A percentile compares a stretch with the other conserved stretches of the same genome.
phyloP scores from a whole-genome alignment of 2,113 vertebrate genomes.

The Taurulus bubalis region DNA sequence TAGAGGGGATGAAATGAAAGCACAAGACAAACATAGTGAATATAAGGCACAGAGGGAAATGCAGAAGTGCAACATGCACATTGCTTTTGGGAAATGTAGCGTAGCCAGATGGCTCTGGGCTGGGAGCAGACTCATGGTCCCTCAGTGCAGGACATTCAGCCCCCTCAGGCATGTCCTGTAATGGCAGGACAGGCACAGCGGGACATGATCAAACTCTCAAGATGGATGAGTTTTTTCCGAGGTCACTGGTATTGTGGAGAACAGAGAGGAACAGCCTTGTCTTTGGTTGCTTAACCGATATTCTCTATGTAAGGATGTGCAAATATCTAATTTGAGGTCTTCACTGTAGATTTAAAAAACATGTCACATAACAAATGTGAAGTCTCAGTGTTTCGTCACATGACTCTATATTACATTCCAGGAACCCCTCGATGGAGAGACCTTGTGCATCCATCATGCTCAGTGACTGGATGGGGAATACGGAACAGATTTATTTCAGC shows the following conservation, averaged over 20 bases:
- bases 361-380: not conserved
- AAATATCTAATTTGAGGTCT: not conserved
- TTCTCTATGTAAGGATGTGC: not conserved
- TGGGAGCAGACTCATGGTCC: conserved; percentile 18
- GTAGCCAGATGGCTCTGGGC: conserved; percentile 44
- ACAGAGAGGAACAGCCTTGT: not conserved
- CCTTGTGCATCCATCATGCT: not conserved
- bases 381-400: not conserved
- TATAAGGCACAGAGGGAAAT: conserved; percentile 17
- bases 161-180: conserved; percentile 16
- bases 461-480: not conserved
- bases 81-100: conserved; percentile 46
- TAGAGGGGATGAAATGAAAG: not conserved
- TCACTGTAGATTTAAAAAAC: not conserved
- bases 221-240: conserved; percentile 34
- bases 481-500: not conserved
- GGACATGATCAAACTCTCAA: conserved; percentile 58
- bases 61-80: conserved; percentile 18
- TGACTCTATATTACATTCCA: not conserved
- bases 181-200: conserved; percentile 12
- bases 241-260: conserved; percentile 20
- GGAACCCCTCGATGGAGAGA: not conserved
- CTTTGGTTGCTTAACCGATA: not conserved
- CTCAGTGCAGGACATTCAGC: conserved; percentile 31
- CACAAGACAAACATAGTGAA: not conserved